A percentile compares a stretch with the other conserved stretches of the same genome.
Evolutionary conservation across 1,140 invertebrate genomes (phyloP).

Genomic region (Heliconius melpomene): DNA sequence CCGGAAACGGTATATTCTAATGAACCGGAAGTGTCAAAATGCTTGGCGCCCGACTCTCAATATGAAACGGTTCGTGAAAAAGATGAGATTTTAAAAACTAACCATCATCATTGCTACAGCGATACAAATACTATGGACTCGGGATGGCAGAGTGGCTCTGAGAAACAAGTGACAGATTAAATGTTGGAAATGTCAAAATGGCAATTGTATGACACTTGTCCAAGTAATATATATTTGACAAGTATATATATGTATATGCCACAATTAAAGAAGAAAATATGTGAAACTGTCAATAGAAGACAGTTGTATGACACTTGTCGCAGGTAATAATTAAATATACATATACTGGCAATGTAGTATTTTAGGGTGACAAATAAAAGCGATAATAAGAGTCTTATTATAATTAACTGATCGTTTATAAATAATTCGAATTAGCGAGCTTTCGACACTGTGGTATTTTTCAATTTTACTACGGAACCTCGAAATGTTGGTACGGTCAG

Average conservation of each 20-base stretch:
- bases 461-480: constrained; percentile 18
- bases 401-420: not conserved
- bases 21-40: constrained; percentile 64
- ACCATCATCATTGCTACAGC: constrained; percentile 76
- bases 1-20: constrained; percentile 67
- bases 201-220: not conserved
- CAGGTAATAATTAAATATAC: not conserved
- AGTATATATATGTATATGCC: too few relatives aligned
- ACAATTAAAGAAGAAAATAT: too few relatives aligned
- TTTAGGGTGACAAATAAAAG: not conserved
- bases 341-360: not conserved
- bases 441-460: constrained; percentile 34
- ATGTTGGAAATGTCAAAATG: too few relatives aligned
- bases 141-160: constrained; percentile 79
- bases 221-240: not conserved
- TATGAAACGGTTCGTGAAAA: constrained; percentile 74
- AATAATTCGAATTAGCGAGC: constrained; percentile 26
- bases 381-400: not conserved
- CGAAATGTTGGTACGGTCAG: not conserved
- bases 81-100: constrained; percentile 63
- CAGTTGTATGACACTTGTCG: not conserved
- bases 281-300: not conserved
- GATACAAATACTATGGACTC: constrained; percentile 81
- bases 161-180: constrained; percentile 77
- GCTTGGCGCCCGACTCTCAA: constrained; percentile 72